Conservation (phyloP, 2,113 vertebrate genomes). For the Epinephelus lanceolatus region DNA sequence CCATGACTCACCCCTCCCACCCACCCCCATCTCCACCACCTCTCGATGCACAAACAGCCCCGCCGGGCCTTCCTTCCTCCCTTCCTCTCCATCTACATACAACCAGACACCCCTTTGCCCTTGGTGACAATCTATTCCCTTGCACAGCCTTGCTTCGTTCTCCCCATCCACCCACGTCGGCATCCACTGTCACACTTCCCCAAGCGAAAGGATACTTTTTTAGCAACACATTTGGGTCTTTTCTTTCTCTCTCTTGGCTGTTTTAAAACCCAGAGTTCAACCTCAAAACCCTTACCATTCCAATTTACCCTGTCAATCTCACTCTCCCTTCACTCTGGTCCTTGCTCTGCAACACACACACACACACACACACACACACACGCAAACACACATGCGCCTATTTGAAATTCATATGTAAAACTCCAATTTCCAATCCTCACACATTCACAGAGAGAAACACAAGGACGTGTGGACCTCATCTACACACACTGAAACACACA, state of each 20-base stretch:
- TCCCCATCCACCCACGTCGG: slow-evolving; percentile 42
- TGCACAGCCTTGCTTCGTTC: slow-evolving; percentile 27
- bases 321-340: slow-evolving; percentile 38
- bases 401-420: slow-evolving; percentile 66
- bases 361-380: neutral
- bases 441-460: slow-evolving; percentile 48
- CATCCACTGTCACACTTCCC: slow-evolving; percentile 53
- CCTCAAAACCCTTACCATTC: slow-evolving; percentile 56
- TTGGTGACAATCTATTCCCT: slow-evolving; percentile 40
- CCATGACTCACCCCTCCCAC: slow-evolving; percentile 14
- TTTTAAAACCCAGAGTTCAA: slow-evolving; percentile 70
- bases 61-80: neutral
- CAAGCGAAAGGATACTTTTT: slow-evolving; percentile 47
- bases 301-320: slow-evolving; percentile 81
- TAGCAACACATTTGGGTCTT: slow-evolving; percentile 41
- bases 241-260: slow-evolving; percentile 38
- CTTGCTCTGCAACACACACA: slow-evolving; percentile 24
- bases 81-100: slow-evolving; percentile 38
- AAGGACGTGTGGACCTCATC: neutral
- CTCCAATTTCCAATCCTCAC: slow-evolving; percentile 50
- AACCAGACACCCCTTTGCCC: slow-evolving; percentile 30
- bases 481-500: slow-evolving; percentile 16
- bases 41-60: slow-evolving; percentile 25
- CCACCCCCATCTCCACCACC: neutral
- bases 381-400: slow-evolving; percentile 37